Conservation (phyloP, 2,888 invertebrate species). For the Syrista parreyssii region DNA sequence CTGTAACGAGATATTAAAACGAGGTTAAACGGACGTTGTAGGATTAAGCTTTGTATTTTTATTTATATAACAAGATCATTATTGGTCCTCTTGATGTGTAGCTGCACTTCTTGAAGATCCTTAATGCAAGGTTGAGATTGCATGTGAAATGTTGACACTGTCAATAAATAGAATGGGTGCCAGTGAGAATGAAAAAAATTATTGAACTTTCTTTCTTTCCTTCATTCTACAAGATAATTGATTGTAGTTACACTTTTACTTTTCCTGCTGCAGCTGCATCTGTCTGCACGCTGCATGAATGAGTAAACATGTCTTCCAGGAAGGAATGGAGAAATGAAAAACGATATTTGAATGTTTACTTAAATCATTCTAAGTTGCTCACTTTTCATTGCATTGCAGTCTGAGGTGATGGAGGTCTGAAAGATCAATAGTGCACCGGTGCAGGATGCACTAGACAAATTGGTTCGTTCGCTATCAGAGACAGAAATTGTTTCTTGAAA, state of each 20-base stretch:
- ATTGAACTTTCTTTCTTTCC: not conserved
- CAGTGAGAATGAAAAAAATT: not conserved
- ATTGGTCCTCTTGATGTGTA: not conserved
- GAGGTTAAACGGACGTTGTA: not conserved
- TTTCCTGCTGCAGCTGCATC: not conserved
- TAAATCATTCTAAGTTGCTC: too few species aligned
- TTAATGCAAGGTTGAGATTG: not conserved
- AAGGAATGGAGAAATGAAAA: too few species aligned
- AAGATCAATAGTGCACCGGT: too few species aligned
- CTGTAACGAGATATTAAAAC: conserved; percentile 33
- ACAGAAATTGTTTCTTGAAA: not conserved
- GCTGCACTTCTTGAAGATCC: not conserved
- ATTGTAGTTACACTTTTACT: not conserved
- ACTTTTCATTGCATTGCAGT: too few species aligned
- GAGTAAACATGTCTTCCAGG: too few species aligned
- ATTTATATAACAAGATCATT: not conserved
- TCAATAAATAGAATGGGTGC: not conserved
- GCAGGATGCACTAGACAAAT: too few species aligned
- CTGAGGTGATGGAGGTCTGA: too few species aligned
- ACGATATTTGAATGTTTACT: too few species aligned
- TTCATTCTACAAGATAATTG: not conserved
- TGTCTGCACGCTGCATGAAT: too few species aligned
- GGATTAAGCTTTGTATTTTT: not conserved
- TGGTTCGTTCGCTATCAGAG: too few species aligned
- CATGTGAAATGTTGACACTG: not conserved